Base-by-base conservation (phyloP, 2,888 invertebrate genomes). In the Limenitis camilla region DNA sequence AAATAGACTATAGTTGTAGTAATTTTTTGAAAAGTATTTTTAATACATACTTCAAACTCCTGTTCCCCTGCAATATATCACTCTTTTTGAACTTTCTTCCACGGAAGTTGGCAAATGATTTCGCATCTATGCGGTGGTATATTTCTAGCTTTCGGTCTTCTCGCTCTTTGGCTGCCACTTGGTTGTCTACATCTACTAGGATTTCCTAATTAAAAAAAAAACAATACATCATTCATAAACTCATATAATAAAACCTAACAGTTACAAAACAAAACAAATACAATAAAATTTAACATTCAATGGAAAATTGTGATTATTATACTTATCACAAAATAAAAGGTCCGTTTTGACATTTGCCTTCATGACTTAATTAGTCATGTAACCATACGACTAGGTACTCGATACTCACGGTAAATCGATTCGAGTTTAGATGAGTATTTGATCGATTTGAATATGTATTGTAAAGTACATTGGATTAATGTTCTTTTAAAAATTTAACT, bases 61-160 rank as follows among this genome's bases (percentile, higher is more conserved):
- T 89, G 67, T 94, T 94, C 33, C 93, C 93, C 62, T 93, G 92
- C 60, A 96, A 84, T 56, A 98, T 92, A 75, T 97, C 97, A 11
- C 95, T 94, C 80, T 97, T 97, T 81, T 96, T 97, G 76, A 98
- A 98, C 76, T 97, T 97, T 60, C 91, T 90, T n/a, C 91, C 93
- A 59, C 93, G 89, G 76, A 94, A 94, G 59, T 93, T 91, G 1
- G 95, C 94, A 71, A 94, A 96, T 0, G 97, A 96, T 77, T 98
- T 96, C 5, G 96, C 94, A 78, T 98, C 98, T 63, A 98, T 94
- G 61, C 93, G 90, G 72, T 95, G 93, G 81, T 96, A 97, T 62
- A 98, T 96, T 76, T 98, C 97, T 60, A 96, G 78, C 69, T 98
- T 95, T 9, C 96, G 88, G 74, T 96, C 94, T 64, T 96, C 94